Percentiles rank a stretch among this genome's conserved stretches.
Conservation (phyloP, 2,888 invertebrate genomes). For the Pristionchus entomophagus region DNA sequence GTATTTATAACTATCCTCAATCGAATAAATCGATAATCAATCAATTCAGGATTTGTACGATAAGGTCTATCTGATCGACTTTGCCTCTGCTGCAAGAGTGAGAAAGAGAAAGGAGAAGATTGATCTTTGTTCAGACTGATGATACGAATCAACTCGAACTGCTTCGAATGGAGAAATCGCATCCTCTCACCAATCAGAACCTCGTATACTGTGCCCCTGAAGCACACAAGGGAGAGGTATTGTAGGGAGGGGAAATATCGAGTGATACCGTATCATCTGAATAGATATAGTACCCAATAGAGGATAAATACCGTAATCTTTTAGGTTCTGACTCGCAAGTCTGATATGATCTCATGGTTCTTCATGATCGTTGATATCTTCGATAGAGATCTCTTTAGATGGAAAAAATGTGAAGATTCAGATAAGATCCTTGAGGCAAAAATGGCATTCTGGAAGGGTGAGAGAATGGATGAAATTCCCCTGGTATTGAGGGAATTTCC, state of each 20-base stretch:
- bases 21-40: neutral
- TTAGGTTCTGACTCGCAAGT: neutral
- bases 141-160: conserved; percentile 15
- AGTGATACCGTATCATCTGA: no score
- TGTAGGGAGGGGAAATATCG: no score
- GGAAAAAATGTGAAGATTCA: conserved; percentile 28
- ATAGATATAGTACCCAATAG: no score
- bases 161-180: conserved; percentile 16
- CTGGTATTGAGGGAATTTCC: no score
- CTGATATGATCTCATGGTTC: conserved; percentile 35
- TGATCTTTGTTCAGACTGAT: neutral
- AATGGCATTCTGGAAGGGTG: neutral
- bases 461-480: neutral
- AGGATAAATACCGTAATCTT: neutral
- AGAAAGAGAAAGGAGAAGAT: neutral
- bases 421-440: conserved; percentile 26
- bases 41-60: neutral
- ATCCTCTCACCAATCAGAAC: conserved; percentile 28
- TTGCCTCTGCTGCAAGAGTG: conserved; percentile 16
- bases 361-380: conserved; percentile 37
- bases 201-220: conserved; percentile 30
- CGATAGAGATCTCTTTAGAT: conserved; percentile 4
- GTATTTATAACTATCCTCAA: no score
- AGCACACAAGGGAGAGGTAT: conserved; percentile 22
- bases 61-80: conserved; percentile 12